Base-by-base conservation (phyloP, 2,888 invertebrate species). In the Chamaedrilus cognettii region DNA sequence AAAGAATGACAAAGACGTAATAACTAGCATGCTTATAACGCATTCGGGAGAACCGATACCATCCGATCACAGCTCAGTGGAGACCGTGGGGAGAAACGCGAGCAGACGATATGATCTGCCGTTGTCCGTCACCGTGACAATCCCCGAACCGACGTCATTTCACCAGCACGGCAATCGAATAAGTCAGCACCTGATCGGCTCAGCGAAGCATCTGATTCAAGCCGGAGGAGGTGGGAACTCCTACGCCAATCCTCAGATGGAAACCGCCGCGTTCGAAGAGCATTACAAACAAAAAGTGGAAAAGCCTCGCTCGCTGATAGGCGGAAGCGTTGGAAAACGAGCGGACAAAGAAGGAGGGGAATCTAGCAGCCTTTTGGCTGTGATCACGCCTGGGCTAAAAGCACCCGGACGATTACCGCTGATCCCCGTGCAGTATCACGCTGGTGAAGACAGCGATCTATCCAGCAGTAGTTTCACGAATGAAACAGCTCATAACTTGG, bases 121-220 rank as follows among this genome's bases (percentile, higher is more conserved):
- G 2, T 31, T 62, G 30, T 32, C 52, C 19, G 19, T 31, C 19
- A 30, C 35, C 19, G 64, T 67, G 30, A 67, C 67, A 23, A 35
- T 67, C 2, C 67, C 67, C 4, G 58, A 67, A 51, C 67, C 67
- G 26, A 67, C 67, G 28, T 67, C 67, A 4, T 67, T 65, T 35
- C 61, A 65, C 31, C 31, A 52, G n/a, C 42, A 65, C 34, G 61
- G 61, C 23, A 68, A 67, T 34, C 26, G 34, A 2, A 15, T 51
- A 28, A 26, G 31, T 33, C 60, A 62, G 11, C 50, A 58, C n/a
- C 19, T 63, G 34, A 11, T 66, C n/a, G 64, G 32, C 4, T 52
- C 50, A 5, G 26, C 52, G 49, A 61, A 61, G 7, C 15, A n/a
- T 56, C n/a, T 32, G n/a, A 52, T 31, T 11, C 31, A 23, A 19